Evolutionary conservation across 2,113 vertebrate species (phyloP).

Genomic region (Lagopus leucura): DNA sequence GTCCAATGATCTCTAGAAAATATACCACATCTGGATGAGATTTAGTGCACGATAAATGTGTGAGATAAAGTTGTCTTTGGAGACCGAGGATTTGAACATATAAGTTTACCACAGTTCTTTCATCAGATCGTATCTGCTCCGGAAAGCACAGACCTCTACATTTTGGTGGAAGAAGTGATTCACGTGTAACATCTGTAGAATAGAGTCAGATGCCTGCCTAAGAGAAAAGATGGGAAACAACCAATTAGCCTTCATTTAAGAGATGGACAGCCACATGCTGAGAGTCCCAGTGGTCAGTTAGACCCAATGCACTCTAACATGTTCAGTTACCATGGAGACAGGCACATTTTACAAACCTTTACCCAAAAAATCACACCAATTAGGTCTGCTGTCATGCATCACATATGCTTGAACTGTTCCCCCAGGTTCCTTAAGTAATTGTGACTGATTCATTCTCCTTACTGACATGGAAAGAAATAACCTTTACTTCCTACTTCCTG

Average conservation of each 20-base stretch:
- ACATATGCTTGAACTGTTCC: not conserved
- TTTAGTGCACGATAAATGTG: accelerated
- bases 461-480: slow-evolving; percentile 28
- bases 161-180: not conserved
- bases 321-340: slow-evolving; percentile 37
- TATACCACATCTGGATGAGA: not conserved
- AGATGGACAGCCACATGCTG: not conserved
- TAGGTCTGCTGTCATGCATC: slow-evolving; percentile 37
- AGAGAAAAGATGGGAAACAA: not conserved
- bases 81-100: not conserved
- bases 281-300: slow-evolving; percentile 10
- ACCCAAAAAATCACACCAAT: slow-evolving; percentile 37
- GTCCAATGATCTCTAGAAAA: not conserved
- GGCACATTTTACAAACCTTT: not conserved
- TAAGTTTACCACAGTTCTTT: not conserved
- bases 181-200: not conserved
- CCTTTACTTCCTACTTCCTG: not conserved
- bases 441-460: slow-evolving; percentile 53
- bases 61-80: not conserved
- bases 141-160: not conserved
- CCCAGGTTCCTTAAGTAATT: slow-evolving; percentile 37
- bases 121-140: not conserved
- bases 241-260: not conserved
- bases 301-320: not conserved
- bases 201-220: not conserved